Evolutionary conservation across 2,888 invertebrate species (phyloP).

Genomic region (Biston stratarius): DNA sequence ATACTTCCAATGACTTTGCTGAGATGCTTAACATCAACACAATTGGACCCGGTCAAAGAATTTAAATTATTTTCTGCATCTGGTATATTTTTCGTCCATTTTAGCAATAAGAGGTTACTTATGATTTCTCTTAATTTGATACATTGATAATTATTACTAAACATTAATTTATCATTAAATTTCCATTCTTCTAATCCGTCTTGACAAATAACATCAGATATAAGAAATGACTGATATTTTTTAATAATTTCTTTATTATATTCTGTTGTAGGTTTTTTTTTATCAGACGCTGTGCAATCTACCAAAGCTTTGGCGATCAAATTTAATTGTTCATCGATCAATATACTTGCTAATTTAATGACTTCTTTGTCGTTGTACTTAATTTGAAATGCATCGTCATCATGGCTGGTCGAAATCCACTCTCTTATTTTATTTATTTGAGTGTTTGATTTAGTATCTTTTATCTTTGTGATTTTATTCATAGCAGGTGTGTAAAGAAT

Average conservation of each 20-base stretch:
- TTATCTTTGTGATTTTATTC: constrained; percentile 44
- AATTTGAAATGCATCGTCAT: constrained; percentile 15
- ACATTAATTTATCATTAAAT: constrained; percentile 6
- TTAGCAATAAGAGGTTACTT: background rate
- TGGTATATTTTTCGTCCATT: background rate
- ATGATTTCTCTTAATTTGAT: constrained; percentile 1
- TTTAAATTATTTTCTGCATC: background rate
- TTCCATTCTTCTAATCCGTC: background rate
- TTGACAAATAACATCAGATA: constrained; percentile 4
- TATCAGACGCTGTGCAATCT: background rate
- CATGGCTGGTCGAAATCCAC: constrained; percentile 44
- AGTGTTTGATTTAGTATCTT: constrained; percentile 26
- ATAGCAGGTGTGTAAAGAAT: constrained; percentile 55
- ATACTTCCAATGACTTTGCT: constrained; percentile 3
- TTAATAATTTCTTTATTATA: background rate
- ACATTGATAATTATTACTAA: background rate
- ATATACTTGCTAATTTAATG: background rate
- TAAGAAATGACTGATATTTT: constrained; percentile 1
- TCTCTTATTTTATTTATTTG: constrained; percentile 45
- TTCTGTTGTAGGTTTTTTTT: background rate
- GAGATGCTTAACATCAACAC: background rate
- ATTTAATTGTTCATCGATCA: constrained; percentile 11
- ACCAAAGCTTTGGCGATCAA: background rate
- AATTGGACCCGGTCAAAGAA: background rate
- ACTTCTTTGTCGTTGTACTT: constrained; percentile 9